Conservation (phyloP, 1,140 invertebrate species). For the Thereuonema tuberculata region DNA sequence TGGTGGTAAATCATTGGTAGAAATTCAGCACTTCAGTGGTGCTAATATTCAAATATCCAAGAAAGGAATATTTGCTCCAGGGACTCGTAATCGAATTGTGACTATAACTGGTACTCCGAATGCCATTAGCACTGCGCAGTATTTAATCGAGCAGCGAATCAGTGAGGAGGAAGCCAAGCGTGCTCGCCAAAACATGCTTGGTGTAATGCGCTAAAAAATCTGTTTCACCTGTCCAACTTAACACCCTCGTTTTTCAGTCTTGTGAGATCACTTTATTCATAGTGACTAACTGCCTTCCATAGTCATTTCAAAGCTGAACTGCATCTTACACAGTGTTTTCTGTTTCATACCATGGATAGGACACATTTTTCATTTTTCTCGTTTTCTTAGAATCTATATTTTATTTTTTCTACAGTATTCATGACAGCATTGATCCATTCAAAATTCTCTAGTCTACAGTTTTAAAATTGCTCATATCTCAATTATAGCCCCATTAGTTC, state of each 20-base stretch:
- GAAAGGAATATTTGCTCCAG: conserved; percentile 94
- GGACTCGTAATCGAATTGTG: conserved; percentile 91
- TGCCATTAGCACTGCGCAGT: conserved; percentile 78
- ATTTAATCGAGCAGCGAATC: conserved; percentile 90
- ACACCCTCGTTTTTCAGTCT: neutral
- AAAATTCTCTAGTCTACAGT: neutral
- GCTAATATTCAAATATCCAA: conserved; percentile 97
- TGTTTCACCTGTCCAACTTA: neutral
- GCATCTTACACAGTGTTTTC: neutral
- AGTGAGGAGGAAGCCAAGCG: conserved; percentile 87
- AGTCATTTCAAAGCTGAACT: neutral
- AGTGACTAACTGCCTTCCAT: neutral
- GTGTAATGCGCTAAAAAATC: conserved; percentile 17
- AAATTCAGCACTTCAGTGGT: conserved; percentile 91
- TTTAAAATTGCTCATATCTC: neutral
- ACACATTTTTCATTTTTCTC: neutral
- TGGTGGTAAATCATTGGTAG: conserved; percentile 84
- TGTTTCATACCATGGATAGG: neutral
- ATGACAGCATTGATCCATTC: neutral
- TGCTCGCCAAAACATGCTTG: conserved; percentile 54
- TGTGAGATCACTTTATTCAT: neutral
- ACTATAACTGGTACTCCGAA: conserved; percentile 78
- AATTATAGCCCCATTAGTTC: neutral
- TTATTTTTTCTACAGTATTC: neutral
- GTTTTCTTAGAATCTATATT: neutral